Evolutionary conservation across 1,140 invertebrate genomes (phyloP), one percentile per base, ranked within the genome.

Genomic region (Drosophila fuyamai): DNA sequence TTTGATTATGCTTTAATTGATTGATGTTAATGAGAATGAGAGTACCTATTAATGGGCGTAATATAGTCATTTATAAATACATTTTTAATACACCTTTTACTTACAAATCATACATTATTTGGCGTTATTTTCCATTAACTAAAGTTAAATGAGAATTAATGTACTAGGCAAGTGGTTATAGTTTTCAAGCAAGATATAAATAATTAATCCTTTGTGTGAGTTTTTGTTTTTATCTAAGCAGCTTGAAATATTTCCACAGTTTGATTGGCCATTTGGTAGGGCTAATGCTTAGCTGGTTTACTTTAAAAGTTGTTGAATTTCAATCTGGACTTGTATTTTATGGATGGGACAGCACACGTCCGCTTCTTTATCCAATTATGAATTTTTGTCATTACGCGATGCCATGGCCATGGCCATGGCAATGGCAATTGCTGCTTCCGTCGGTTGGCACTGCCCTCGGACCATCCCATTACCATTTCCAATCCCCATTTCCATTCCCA

Each of bases 361-460:
- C 68, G 61, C 77, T 76, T 81, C 88, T 91, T 91, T 91, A 91
- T 91, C 88, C 88, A 91, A 91, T 91, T 91, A 91, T 91, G 88
- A 88, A 91, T 88, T 84, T 86, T 88, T 88, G 82, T 91, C 88
- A 88, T 89, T 89, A 89, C 73, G 73, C 57, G 48, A 51, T 51
- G 41, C 70, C 57, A 71, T 74, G 72, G 63, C 66, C 67, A 85
- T 85, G 81, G 81, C 74, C 78, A 85, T 84, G 68, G 47, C 61
- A 50, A 62, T 61, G 53, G 46, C 50, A 56, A 55, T 73, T 72
- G 57, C 50, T 73, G 51, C 51, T 56, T 58, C 66, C 68, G 67
- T 48, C 47, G 43, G 65, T 50, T 44, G 63, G 55, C 41, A 50
- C 32, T n/a, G 12, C 27, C 41, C 12, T n/a, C 18, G 12, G 16